Evolutionary conservation across 2,888 invertebrate genomes (phyloP), one percentile per base, ranked within the genome.

Genomic region (Itoplectis maculator): DNA sequence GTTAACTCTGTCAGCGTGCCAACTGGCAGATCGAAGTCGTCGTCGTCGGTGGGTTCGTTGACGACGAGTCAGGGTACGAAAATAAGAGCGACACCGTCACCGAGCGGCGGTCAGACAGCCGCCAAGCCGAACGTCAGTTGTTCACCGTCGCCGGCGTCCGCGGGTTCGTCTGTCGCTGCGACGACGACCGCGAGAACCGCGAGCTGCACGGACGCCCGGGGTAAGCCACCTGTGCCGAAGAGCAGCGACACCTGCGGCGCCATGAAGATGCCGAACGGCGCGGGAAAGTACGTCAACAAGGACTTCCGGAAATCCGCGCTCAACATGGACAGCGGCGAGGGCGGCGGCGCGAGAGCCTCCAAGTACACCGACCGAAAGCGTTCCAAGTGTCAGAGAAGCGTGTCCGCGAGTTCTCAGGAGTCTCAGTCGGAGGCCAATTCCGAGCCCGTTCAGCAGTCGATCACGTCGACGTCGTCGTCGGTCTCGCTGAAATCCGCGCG

Each of bases 301-400:
- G 96, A 96, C 90, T 96, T 96, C 86, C 93, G 96, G 45, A 96
- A 96, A 90, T 96, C 96, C 0, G 95, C 95, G 0, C 90, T 96
- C 13, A 96, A 96, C 91, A 96, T 96, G 93, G 93, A 94, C 42
- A 91, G 92, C 35, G 93, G 93, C 13, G 93, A 92, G 69, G 87
- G 88, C 68, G 87, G 88, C 0, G 74, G 49, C 8, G 5, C 72
- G 40, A 89, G 86, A 76, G 65, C 35, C 18, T 88, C 86, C 0
- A 90, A 88, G 51, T 82, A 84, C 88, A 87, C 78, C 88, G 89
- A 61, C 87, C 87, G 85, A 20, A 83, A 83, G 40, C 82, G 82
- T 42, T 13, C 49, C 7, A 82, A 83, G 51, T 80, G 80, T 73
- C 90, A 88, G 40, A 88, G 94, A 61, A 94, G 93, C 84, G 89